Base-by-base conservation (phyloP, 1,140 invertebrate species). In the Watersipora subatra region DNA sequence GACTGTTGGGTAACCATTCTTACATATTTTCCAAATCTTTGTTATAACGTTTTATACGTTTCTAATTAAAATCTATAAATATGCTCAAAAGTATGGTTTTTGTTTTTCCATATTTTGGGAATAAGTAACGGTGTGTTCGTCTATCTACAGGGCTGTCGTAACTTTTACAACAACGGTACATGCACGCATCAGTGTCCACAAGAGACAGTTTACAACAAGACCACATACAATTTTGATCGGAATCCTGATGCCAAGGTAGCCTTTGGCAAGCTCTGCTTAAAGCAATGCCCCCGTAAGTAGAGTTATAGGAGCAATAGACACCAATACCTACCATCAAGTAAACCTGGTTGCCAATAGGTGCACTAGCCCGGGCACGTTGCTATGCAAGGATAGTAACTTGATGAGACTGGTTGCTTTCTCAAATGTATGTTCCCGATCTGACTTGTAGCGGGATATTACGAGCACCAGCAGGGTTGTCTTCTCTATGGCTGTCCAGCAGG, bases 231-330 rank as follows among this genome's bases (percentile, higher is more conserved):
- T 0, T 92, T 90, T 87, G 90, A 94, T 74, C 81, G 85, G 1
- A 97, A 97, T 81, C 92, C 92, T 0, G 85, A 90, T 72, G 93
- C 92, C 20, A 97, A 95, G 81, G 97, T 93, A 73, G 92, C 93
- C 2, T 97, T 96, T 73, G 93, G 93, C 17, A 92, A 92, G 12
- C 92, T 93, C 0, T 98, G 94, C 80, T 92, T 97, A 1, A 87
- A 91, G 74, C 88, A 92, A 69, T 98, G 94, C 76, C 94, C 83
- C 64, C 68, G 80, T 79, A 73, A 69, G 69, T 66, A 22, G 34
- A n/a, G 46, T 22, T n/a, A n/a, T n/a, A n/a, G n/a, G n/a, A n/a
- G n/a, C n/a, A n/a, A n/a, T n/a, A n/a, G n/a, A n/a, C n/a, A n/a
- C n/a, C n/a, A n/a, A n/a, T n/a, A n/a, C n/a, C n/a, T n/a, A n/a